Conservation (phyloP, 2,113 vertebrate genomes). For the Gambusia holbrooki region DNA sequence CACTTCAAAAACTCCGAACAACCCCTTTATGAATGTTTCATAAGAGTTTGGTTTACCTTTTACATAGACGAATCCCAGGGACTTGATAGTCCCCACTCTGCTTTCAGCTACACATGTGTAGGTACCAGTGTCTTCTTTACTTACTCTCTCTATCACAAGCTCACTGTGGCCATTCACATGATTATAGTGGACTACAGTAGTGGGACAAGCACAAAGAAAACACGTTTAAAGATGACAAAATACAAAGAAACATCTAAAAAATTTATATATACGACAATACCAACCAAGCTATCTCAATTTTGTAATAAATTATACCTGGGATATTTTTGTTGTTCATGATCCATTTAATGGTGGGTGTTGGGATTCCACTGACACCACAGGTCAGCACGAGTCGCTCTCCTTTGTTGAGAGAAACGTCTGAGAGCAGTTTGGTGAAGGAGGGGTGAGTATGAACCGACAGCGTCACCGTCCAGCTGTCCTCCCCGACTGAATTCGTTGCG, state of each 20-base stretch:
- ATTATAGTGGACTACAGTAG: constrained; percentile 82
- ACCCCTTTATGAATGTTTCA: background rate
- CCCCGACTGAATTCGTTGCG: constrained; percentile 86
- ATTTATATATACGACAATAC: background rate
- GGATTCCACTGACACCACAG: constrained; percentile 87
- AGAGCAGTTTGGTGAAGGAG: constrained; percentile 87
- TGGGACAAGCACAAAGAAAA: background rate
- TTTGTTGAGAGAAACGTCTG: constrained; percentile 89
- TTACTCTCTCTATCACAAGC: constrained; percentile 89
- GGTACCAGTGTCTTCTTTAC: constrained; percentile 90
- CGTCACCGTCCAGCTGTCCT: constrained; percentile 80
- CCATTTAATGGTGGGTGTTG: constrained; percentile 90
- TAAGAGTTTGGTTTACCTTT: constrained; percentile 83
- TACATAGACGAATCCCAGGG: constrained; percentile 90
- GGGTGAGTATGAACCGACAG: constrained; percentile 87
- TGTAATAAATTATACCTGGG: constrained; percentile 81
- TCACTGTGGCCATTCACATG: constrained; percentile 86
- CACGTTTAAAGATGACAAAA: background rate
- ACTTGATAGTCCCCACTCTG: constrained; percentile 87
- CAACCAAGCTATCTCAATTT: background rate
- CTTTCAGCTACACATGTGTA: constrained; percentile 94
- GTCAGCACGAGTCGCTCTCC: constrained; percentile 87
- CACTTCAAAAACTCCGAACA: too few species aligned
- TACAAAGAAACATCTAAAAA: background rate
- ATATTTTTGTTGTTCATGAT: constrained; percentile 93